Conservation (phyloP, 2,888 invertebrate species). For the Lepidocyrtinus sp. region DNA sequence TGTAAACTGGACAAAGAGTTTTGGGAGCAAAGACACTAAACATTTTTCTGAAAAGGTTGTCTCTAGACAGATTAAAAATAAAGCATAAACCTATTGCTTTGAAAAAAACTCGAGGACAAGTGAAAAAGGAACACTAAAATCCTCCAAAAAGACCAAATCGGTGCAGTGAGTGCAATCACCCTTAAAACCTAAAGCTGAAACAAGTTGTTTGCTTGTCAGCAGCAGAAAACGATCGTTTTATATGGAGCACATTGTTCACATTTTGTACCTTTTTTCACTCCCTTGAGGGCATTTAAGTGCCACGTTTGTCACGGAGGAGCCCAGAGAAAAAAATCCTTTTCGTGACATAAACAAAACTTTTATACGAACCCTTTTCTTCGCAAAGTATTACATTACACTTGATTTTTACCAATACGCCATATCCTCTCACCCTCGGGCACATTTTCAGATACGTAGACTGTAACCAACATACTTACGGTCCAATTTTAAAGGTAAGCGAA, state of each 20-base stretch:
- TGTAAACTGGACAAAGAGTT: neutral
- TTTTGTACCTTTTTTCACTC: constrained; percentile 14
- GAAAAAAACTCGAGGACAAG: neutral
- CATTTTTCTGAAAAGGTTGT: neutral
- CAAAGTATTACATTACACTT: too few species aligned
- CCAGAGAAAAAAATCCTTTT: neutral
- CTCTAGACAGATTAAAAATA: neutral
- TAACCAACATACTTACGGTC: too few species aligned
- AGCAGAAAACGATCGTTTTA: constrained; percentile 24
- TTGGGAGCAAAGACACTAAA: neutral
- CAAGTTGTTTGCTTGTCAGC: constrained; percentile 47
- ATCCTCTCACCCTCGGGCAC: too few species aligned
- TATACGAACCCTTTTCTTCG: neutral
- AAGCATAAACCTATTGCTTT: neutral
- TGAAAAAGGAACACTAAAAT: neutral
- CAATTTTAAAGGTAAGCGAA: too few species aligned
- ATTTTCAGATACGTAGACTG: too few species aligned
- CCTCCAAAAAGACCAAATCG: neutral
- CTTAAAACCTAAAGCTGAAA: neutral
- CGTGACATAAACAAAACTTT: neutral
- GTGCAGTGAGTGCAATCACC: constrained; percentile 7
- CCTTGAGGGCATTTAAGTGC: constrained; percentile 55
- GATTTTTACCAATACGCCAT: too few species aligned
- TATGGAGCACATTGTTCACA: constrained; percentile 26
- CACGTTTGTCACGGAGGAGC: constrained; percentile 40